These are phyloP conservation scores for Hydractinia symbiolongicarpus DNA, from an alignment of 30 jellyfish, hydroid and myxozoan species.

Conservation along the genomic window DNA sequence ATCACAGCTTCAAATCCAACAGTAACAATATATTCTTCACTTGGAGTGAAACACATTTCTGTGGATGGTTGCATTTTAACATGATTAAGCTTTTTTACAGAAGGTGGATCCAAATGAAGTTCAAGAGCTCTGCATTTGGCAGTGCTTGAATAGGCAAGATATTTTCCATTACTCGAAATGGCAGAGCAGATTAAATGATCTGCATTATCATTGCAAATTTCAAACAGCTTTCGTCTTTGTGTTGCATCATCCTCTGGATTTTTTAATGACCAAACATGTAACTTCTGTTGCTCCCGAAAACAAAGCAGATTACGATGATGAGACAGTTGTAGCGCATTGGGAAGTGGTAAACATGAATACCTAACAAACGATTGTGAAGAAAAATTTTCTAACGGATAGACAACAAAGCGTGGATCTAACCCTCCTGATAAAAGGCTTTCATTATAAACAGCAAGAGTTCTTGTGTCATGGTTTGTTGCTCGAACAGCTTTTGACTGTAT, in stretches of 20 bases:
- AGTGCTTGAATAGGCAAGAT: constrained; percentile 41
- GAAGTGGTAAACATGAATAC: background rate
- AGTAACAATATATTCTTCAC: constrained; percentile 20
- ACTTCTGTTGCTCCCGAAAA: constrained; percentile 29
- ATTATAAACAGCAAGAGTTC: constrained; percentile 32
- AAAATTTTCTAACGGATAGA: background rate
- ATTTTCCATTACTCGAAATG: constrained; percentile 43
- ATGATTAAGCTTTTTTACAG: background rate
- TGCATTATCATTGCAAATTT: constrained; percentile 32
- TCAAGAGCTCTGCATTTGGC: constrained; percentile 10
- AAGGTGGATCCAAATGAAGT: constrained; percentile 7
- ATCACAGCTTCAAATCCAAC: constrained; percentile 24
- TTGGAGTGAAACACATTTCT: constrained; percentile 29
- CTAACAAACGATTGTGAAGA: background rate
- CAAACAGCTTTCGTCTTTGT: constrained; percentile 23
- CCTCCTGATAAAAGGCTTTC: constrained; percentile 56
- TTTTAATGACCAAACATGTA: constrained; percentile 63
- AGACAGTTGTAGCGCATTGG: background rate
- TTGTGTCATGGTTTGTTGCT: constrained; percentile 53
- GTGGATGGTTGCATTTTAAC: background rate
- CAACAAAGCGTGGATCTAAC: constrained; percentile 56
- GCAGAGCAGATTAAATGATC: constrained; percentile 46
- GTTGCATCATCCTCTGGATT: background rate
- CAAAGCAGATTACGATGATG: constrained; percentile 31
- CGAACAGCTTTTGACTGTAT: constrained; percentile 30